phyloP scores from a whole-genome alignment of 37 sponge, comb jelly and placozoan species.

The Hormiphora californensis region DNA sequence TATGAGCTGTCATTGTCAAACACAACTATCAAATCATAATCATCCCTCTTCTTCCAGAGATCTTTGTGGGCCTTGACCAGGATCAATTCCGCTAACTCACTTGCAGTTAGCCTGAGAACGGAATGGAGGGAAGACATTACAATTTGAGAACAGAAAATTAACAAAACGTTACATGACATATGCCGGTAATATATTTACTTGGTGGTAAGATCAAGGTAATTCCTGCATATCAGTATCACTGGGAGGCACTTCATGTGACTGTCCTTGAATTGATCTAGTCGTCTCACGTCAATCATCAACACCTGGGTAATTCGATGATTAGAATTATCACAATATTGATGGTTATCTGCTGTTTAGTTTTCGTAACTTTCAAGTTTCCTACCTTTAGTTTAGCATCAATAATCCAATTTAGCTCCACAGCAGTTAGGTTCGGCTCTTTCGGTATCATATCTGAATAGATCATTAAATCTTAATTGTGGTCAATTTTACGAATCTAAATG shows the following conservation, averaged over 20 bases:
- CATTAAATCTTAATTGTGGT: not conserved
- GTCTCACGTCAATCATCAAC: not conserved
- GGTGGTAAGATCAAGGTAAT: slow-evolving; percentile 38
- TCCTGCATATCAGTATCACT: not conserved
- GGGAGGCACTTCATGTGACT: not conserved
- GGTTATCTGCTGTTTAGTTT: not conserved
- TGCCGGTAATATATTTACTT: slow-evolving; percentile 23
- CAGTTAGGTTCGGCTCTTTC: not conserved
- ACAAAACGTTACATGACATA: too few relatives aligned
- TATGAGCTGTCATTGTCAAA: slow-evolving; percentile 16
- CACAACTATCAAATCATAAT: slow-evolving; percentile 5
- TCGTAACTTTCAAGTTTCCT: not conserved
- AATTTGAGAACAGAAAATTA: too few relatives aligned
- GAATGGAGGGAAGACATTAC: too few relatives aligned
- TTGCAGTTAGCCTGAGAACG: not conserved
- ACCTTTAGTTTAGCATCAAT: slow-evolving; percentile 24
- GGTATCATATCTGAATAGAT: slow-evolving; percentile 32
- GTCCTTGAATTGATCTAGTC: slow-evolving; percentile 28
- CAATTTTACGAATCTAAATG: not conserved
- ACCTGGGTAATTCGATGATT: slow-evolving; percentile 11
- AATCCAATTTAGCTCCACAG: slow-evolving; percentile 10
- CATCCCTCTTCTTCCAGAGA: slow-evolving; percentile 18
- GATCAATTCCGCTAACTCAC: slow-evolving; percentile 5
- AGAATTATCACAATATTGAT: not conserved
- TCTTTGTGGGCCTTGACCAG: slow-evolving; percentile 11